Conservation (phyloP, 2,888 invertebrate species). For the Mactromeris polynyma region DNA sequence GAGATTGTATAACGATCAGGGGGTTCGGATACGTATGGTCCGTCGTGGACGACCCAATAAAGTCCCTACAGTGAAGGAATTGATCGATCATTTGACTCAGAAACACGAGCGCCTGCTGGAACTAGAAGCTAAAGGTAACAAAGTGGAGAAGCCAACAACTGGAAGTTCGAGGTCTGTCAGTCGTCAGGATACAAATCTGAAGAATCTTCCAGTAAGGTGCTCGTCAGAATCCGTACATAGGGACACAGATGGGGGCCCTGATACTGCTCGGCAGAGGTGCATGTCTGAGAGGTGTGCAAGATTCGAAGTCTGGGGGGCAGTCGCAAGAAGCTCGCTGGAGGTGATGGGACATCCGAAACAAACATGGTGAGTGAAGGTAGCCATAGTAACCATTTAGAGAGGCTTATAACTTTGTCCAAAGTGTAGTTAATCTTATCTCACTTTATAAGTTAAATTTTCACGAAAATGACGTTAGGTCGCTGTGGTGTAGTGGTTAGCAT, state of each 20-base stretch:
- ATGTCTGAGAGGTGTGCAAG: conserved; percentile 44
- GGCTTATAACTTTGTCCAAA: too few relatives aligned
- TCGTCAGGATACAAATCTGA: background rate
- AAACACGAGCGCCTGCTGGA: conserved; percentile 75
- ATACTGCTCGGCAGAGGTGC: conserved; percentile 17
- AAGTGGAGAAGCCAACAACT: conserved; percentile 32
- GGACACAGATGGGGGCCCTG: background rate
- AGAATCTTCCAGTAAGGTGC: background rate
- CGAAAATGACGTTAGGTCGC: too few relatives aligned
- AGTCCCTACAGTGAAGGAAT: conserved; percentile 77
- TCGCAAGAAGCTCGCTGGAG: conserved; percentile 18
- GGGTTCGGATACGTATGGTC: conserved; percentile 73
- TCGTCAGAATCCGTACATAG: conserved; percentile 4
- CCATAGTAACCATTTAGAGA: too few relatives aligned
- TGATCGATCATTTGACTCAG: conserved; percentile 76
- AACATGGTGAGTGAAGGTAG: conserved; percentile 8
- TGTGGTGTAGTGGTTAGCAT: too few relatives aligned
- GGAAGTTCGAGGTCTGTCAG: conserved; percentile 7
- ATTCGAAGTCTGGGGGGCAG: conserved; percentile 42
- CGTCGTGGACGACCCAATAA: conserved; percentile 66
- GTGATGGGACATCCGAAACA: conserved; percentile 24
- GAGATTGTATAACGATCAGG: conserved; percentile 76
- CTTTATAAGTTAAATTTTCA: too few relatives aligned
- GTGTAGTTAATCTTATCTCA: too few relatives aligned
- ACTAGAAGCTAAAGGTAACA: conserved; percentile 57